Conservation (phyloP, 2,888 invertebrate genomes). For the Allygus modestus region DNA sequence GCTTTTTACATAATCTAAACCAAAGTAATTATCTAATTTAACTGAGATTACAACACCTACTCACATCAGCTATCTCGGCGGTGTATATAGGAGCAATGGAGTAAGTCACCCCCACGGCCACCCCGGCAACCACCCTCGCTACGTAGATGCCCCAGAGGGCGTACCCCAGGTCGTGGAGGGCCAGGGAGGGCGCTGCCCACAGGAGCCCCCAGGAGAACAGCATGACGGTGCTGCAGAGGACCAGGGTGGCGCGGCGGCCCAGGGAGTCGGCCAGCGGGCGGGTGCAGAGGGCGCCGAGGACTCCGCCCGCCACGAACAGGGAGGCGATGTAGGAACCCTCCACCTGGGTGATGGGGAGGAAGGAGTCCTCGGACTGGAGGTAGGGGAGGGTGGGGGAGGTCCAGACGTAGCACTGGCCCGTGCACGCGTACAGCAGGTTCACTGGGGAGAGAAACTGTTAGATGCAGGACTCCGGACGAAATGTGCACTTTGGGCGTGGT, state of each 20-base stretch:
- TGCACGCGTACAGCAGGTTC: conserved; percentile 55
- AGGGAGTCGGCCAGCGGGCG: conserved; percentile 41
- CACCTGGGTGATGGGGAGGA: conserved; percentile 72
- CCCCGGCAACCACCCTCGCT: conserved; percentile 12
- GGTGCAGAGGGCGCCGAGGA: conserved; percentile 43
- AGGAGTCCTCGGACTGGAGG: conserved; percentile 72
- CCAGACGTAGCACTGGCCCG: conserved; percentile 78
- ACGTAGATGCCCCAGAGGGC: conserved; percentile 30
- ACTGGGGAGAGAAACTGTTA: conserved; percentile 13
- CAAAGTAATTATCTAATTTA: too few relatives aligned
- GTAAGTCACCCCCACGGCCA: conserved; percentile 37
- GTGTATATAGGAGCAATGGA: conserved; percentile 53
- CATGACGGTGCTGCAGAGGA: background rate
- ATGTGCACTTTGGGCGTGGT: too few relatives aligned
- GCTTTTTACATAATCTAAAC: too few relatives aligned
- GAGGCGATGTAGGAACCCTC: conserved; percentile 54
- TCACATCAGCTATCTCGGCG: conserved; percentile 59
- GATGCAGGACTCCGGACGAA: too few relatives aligned
- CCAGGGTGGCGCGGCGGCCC: conserved; percentile 24
- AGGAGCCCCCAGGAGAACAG: conserved; percentile 36
- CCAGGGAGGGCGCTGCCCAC: background rate
- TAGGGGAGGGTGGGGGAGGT: conserved; percentile 88
- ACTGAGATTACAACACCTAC: background rate
- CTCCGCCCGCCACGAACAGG: conserved; percentile 37
- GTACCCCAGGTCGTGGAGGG: background rate